Conservation (phyloP, 2,113 vertebrate genomes). For the Cromileptes altivelis region DNA sequence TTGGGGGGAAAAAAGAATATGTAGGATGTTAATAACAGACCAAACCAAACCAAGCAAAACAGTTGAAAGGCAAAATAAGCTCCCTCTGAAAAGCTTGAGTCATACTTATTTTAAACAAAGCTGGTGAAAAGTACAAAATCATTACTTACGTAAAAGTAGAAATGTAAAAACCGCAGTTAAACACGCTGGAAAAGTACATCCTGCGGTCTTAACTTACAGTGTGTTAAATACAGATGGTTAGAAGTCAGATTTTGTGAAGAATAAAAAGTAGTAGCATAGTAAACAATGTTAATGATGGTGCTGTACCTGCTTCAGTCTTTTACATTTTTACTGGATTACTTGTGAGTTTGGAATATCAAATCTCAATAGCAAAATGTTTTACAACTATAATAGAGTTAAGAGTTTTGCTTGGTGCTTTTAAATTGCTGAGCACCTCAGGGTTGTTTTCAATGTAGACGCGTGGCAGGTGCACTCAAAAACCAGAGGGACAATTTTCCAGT, state of each 20-base stretch:
- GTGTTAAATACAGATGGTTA: not conserved
- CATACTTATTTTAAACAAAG: constrained; percentile 63
- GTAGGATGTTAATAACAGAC: constrained; percentile 74
- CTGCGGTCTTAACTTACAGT: not conserved
- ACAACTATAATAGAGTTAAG: not conserved
- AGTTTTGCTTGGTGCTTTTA: no score
- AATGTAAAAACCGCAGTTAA: constrained; percentile 4
- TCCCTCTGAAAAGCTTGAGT: constrained; percentile 37
- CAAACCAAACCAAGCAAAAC: constrained; percentile 59
- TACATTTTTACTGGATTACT: not conserved
- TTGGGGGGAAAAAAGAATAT: constrained; percentile 13
- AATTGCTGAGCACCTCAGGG: no score
- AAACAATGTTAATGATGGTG: not conserved
- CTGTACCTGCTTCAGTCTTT: not conserved
- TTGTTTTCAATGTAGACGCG: no score
- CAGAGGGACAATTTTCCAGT: no score
- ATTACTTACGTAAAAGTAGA: constrained; percentile 11
- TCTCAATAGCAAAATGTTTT: not conserved
- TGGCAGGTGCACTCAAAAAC: no score
- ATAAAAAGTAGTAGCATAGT: not conserved
- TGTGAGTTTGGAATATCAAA: not conserved
- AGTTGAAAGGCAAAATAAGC: constrained; percentile 52
- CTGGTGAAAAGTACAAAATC: constrained; percentile 25
- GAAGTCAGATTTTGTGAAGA: not conserved
- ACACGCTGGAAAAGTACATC: not conserved